Conservation (phyloP, 2,888 invertebrate species). For the Thymelicus acteon region DNA sequence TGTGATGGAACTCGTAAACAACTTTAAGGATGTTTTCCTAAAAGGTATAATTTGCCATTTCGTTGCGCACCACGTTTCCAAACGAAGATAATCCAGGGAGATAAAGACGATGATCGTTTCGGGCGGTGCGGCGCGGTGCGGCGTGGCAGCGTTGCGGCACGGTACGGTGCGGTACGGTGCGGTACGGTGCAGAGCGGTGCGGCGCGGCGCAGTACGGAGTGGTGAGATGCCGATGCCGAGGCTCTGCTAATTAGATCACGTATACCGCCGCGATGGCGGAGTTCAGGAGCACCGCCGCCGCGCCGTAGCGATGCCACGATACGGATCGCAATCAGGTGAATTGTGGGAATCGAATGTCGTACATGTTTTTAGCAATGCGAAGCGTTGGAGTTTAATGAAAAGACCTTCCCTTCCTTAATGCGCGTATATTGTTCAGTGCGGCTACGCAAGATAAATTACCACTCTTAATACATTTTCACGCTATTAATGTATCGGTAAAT, state of each 20-base stretch:
- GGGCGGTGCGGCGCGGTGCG: not conserved
- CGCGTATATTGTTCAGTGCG: too few relatives aligned
- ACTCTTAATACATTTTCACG: too few relatives aligned
- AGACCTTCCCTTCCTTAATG: not conserved
- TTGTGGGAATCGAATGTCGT: slow-evolving; percentile 21
- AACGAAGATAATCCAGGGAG: slow-evolving; percentile 14
- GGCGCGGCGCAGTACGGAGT: too few relatives aligned
- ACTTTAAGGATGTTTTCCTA: not conserved
- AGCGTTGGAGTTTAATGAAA: not conserved
- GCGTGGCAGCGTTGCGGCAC: too few relatives aligned
- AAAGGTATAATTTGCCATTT: not conserved
- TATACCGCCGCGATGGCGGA: slow-evolving; percentile 18
- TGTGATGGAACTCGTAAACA: not conserved
- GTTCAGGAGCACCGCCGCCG: slow-evolving; percentile 3
- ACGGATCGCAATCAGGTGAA: slow-evolving; percentile 34
- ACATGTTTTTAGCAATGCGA: slow-evolving; percentile 9
- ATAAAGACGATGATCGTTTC: slow-evolving; percentile 17
- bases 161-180: too few relatives aligned
- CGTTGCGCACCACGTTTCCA: slow-evolving; percentile 9
- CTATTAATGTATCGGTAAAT: too few relatives aligned
- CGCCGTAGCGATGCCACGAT: slow-evolving; percentile 20
- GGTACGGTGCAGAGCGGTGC: not conserved
- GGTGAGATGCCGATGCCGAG: not conserved
- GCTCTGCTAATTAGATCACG: slow-evolving; percentile 34
- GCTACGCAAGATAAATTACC: too few relatives aligned